A percentile compares a stretch with the other conserved stretches of the same genome.
Evolutionary conservation across 2,888 invertebrate genomes (phyloP).

Genomic region (Pseudococcus jackbeardsleyi): DNA sequence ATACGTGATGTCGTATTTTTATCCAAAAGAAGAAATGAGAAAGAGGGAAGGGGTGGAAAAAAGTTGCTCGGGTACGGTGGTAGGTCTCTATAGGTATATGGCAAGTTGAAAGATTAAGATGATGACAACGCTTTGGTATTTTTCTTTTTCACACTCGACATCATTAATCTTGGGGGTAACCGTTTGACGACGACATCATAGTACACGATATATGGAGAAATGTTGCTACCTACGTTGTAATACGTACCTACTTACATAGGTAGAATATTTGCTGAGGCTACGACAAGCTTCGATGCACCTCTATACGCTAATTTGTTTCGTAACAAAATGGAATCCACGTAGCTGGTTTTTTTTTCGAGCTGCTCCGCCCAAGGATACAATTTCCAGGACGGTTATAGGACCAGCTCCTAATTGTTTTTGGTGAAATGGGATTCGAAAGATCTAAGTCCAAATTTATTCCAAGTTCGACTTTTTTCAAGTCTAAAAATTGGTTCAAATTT

Average conservation of each 20-base stretch:
- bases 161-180: constrained; percentile 9
- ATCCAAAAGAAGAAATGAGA: no score
- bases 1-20: not conserved
- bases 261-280: not conserved
- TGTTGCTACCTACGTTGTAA: not conserved
- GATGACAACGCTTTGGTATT: not conserved
- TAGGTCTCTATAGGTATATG: not conserved
- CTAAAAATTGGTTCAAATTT: no score
- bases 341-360: no score
- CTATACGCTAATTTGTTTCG: constrained; percentile 10
- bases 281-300: constrained; percentile 10
- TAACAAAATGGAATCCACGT: not conserved
- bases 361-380: not conserved
- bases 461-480: no score
- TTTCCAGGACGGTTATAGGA: no score
- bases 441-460: no score
- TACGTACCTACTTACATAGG: not conserved
- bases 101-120: constrained; percentile 36
- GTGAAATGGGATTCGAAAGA: no score
- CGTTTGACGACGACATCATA: not conserved
- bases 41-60: not conserved
- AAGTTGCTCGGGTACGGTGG: not conserved
- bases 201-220: not conserved
- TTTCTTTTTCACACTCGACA: constrained; percentile 29
- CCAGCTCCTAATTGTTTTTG: no score